Conservation (phyloP, 2,888 invertebrate species). For the Pyralis farinalis region DNA sequence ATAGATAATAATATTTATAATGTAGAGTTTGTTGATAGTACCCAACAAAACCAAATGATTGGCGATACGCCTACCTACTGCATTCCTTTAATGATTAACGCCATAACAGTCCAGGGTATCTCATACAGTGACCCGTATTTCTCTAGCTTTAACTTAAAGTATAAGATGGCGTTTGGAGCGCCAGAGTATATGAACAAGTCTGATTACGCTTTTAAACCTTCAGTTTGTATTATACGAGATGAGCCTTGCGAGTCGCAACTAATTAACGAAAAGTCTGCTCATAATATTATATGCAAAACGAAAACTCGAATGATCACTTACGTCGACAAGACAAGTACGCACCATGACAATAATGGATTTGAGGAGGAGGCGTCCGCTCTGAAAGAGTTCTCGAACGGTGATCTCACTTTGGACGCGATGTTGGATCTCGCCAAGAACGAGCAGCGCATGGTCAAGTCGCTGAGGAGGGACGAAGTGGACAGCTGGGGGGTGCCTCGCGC, state of each 20-base stretch:
- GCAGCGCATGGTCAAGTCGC: conserved; percentile 43
- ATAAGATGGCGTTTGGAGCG: conserved; percentile 79
- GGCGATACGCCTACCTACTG: conserved; percentile 80
- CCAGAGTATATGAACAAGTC: conserved; percentile 82
- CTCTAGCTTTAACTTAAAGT: conserved; percentile 82
- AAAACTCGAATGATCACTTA: conserved; percentile 65
- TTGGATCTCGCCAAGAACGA: conserved; percentile 60
- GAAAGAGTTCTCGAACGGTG: conserved; percentile 68
- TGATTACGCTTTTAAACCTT: conserved; percentile 83
- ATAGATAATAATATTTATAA: conserved; percentile 81
- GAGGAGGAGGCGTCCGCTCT: conserved; percentile 42
- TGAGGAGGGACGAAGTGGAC: conserved; percentile 41
- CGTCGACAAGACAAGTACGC: conserved; percentile 57
- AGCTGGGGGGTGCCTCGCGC: conserved; percentile 83
- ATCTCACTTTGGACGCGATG: conserved; percentile 73
- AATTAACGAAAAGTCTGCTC: conserved; percentile 67
- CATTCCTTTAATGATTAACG: conserved; percentile 82
- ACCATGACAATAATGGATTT: conserved; percentile 75
- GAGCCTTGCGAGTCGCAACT: conserved; percentile 74
- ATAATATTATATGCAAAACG: conserved; percentile 63
- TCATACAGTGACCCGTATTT: conserved; percentile 82
- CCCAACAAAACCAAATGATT: conserved; percentile 82
- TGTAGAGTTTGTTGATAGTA: conserved; percentile 80
- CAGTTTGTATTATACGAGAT: conserved; percentile 79
- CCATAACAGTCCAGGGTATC: conserved; percentile 83